Evolutionary conservation across 2,113 vertebrate genomes (phyloP), one percentile per base, ranked within the genome.

Genomic region (Paratilapia polleni): DNA sequence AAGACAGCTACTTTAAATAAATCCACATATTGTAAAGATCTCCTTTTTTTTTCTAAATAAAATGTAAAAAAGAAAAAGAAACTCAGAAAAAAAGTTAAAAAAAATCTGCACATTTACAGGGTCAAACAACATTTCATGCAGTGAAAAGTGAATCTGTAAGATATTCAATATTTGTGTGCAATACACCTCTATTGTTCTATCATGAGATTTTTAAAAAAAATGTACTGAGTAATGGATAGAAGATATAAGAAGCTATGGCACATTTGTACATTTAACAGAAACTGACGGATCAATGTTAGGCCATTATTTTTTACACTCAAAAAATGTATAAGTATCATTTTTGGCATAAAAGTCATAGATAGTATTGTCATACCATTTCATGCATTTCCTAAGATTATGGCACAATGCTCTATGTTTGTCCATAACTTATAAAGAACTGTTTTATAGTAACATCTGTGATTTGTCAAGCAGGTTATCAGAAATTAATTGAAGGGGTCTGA

Each of bases 341-440:
- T 79, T 89, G 74, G 82, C 85, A 87, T 83, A 75, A 87, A 91
- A 84, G 66, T 83, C 73, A 78, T 74, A 77, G 75, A 88, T 80
- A 83, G 87, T 54, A 83, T 86, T 68, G 84, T 85, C 86, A 87
- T 91, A 89, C 79, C 78, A 26, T 73, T 57, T 89, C 88, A 92
- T 92, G 91, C 92, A 88, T 86, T 74, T 84, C 22, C 38, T 83
- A 85, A 79, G 43, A 41, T 82, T 76, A 73, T 82, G 85, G 74
- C 84, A 79, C 34, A 8, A 60, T 9, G 56, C 75, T 66, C 58
- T 80, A 83, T 2, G 15, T 49, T 0, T 70, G 41, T 19, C 64
- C 38, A 20, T 70, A 70, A 70, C 43, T 68, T 60, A 73, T n/a
- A 28, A 80, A 59, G 66, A 82, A 9, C n/a, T 56, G 59, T 83